Percentiles rank a stretch among this genome's conserved stretches.
Evolutionary conservation across 2,113 vertebrate genomes (phyloP).

Genomic region (Connochaetes taurinus): DNA sequence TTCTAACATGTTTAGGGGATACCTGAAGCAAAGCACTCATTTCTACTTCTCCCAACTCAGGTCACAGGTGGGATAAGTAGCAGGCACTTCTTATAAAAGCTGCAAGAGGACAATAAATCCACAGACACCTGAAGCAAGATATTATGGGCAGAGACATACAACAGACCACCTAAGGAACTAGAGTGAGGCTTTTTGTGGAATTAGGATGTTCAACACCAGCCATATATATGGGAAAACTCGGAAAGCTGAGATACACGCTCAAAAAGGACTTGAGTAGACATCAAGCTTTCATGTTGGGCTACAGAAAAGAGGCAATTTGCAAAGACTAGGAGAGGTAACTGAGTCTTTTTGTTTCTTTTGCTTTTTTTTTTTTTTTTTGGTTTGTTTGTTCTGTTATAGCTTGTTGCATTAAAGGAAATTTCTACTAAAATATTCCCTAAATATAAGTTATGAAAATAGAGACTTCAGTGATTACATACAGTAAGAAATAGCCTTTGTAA

Average conservation of each 20-base stretch:
- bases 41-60: neutral
- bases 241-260: neutral
- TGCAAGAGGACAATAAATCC: neutral
- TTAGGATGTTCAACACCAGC: neutral
- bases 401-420: neutral
- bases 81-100: neutral
- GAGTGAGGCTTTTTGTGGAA: neutral
- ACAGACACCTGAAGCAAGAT: neutral
- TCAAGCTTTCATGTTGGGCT: neutral
- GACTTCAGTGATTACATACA: neutral
- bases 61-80: neutral
- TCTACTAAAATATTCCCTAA: neutral
- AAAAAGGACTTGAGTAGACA: neutral
- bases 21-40: neutral
- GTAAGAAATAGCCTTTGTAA: neutral
- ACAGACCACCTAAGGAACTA: neutral
- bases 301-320: neutral
- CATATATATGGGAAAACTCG: neutral
- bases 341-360: neutral
- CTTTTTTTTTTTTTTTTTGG: neutral
- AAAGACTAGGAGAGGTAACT: neutral
- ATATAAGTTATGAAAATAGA: neutral
- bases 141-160: neutral
- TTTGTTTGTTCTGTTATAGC: neutral
- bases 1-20: neutral